Conservation (phyloP, 2,888 invertebrate species). For the Bunonema sp. region DNA sequence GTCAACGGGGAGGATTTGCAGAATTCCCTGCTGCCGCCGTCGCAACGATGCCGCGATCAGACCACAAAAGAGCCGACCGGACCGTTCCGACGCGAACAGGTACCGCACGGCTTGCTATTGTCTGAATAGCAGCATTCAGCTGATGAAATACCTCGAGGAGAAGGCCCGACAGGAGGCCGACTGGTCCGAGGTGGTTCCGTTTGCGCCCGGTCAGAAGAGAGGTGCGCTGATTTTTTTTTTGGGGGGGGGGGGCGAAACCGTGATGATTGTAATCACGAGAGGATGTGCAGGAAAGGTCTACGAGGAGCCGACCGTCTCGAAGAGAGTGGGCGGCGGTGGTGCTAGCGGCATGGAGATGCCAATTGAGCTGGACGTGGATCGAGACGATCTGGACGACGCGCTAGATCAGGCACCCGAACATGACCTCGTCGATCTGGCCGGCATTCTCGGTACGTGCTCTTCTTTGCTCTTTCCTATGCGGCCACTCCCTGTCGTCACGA, state of each 20-base stretch:
- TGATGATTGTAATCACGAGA: background rate
- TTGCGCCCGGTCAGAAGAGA: slow-evolving; percentile 70
- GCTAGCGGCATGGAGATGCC: slow-evolving; percentile 33
- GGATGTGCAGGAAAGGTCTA: background rate
- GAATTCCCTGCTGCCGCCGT: slow-evolving; percentile 90
- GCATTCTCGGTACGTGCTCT: slow-evolving; percentile 51
- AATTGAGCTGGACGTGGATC: slow-evolving; percentile 45
- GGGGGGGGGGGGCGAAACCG: background rate
- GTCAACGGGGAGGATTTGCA: too few species aligned
- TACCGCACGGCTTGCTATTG: background rate
- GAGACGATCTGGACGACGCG: slow-evolving; percentile 69
- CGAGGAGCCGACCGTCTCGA: background rate
- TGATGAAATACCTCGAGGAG: slow-evolving; percentile 89
- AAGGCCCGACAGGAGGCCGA: slow-evolving; percentile 95
- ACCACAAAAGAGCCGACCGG: slow-evolving; percentile 89
- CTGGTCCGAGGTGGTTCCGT: slow-evolving; percentile 84
- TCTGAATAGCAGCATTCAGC: slow-evolving; percentile 45
- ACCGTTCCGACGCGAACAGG: slow-evolving; percentile 58
- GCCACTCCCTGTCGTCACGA: too few species aligned
- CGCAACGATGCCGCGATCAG: slow-evolving; percentile 83
- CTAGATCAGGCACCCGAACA: slow-evolving; percentile 78
- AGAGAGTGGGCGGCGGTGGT: background rate
- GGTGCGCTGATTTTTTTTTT: slow-evolving; percentile 54
- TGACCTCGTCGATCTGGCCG: slow-evolving; percentile 91
- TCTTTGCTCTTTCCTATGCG: background rate